Conservation (phyloP, 2,888 invertebrate species). For the Cosmia trapezina region DNA sequence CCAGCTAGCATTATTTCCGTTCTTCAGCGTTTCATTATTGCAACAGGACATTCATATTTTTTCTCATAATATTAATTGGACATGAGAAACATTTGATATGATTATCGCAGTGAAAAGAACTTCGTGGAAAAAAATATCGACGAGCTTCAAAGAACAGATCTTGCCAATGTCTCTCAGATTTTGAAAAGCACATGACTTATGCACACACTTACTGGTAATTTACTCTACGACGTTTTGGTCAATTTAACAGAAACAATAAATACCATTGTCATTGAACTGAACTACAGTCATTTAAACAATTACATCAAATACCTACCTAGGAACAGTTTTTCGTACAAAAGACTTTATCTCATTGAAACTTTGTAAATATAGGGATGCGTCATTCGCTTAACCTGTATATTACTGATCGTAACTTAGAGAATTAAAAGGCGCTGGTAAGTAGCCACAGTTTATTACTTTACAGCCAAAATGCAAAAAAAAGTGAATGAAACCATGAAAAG, state of each 20-base stretch:
- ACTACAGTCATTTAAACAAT: conserved; percentile 41
- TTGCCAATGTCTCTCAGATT: not conserved
- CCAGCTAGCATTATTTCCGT: conserved; percentile 23
- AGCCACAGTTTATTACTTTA: too few relatives aligned
- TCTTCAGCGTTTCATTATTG: conserved; percentile 10
- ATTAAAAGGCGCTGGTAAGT: too few relatives aligned
- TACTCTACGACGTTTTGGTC: not conserved
- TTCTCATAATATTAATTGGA: not conserved
- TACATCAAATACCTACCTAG: conserved; percentile 40
- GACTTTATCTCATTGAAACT: conserved; percentile 10
- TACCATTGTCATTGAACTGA: conserved; percentile 53
- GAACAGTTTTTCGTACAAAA: conserved; percentile 24
- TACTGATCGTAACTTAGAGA: too few relatives aligned
- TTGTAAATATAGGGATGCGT: conserved; percentile 32
- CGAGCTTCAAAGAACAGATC: not conserved
- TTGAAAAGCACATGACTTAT: not conserved
- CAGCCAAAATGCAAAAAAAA: too few relatives aligned
- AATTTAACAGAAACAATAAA: conserved; percentile 17
- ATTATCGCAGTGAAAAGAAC: not conserved
- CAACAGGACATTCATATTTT: conserved; percentile 11
- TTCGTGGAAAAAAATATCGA: not conserved
- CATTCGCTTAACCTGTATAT: conserved; percentile 41
- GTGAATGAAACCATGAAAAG: too few relatives aligned
- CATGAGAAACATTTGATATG: not conserved
- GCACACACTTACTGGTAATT: too few relatives aligned